Evolutionary conservation across 2,113 vertebrate genomes (phyloP), one percentile per base, ranked within the genome.

Genomic region (Albula goreensis): DNA sequence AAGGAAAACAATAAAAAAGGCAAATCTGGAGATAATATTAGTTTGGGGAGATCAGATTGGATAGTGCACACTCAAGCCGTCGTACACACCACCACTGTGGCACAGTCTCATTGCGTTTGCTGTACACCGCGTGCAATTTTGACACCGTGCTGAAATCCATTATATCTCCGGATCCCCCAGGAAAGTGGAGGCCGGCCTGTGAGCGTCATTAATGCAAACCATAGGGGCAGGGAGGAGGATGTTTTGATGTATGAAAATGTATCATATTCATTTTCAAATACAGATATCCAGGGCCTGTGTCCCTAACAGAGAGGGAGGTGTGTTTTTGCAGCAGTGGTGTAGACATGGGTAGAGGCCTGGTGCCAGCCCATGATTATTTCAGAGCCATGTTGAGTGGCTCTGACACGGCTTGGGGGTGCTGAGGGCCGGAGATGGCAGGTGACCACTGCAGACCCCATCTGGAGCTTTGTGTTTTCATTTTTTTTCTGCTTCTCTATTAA

Each of bases 201-300:
- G 52, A 50, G 85, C 19, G 78, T 63, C 85, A 63, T 85, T 80
- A 80, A 80, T 80, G 77, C 77, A 53, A 80, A 50, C 48, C 50
- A 19, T 22, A 57, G 56, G 49, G 31, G 53, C 22, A 13, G 51
- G 57, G 51, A 56, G 78, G 50, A 80, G 31, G 41, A 85, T 52
- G 56, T 74, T 74, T 8, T 74, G 8, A 25, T 57, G 51, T 85
- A n/a, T 79, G n/a, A 57, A 57, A 56, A 85, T 80, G 78, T 63
- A 60, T 85, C 12, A 60, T 85, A 63, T 50, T 70, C 48, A 57
- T 52, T 78, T 50, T 17, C 52, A 85, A 50, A 41, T 56, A 41
- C 31, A 49, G 84, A 12, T 57, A 48, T 80, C 74, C 84, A 10
- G 11, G 70, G 56, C 53, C 48, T 8, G 31, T 79, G n/a, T 25